These are phyloP conservation scores for Stegana nigrithorax DNA, from an alignment of 2,888 invertebrate genomes.

Conservation along the genomic window DNA sequence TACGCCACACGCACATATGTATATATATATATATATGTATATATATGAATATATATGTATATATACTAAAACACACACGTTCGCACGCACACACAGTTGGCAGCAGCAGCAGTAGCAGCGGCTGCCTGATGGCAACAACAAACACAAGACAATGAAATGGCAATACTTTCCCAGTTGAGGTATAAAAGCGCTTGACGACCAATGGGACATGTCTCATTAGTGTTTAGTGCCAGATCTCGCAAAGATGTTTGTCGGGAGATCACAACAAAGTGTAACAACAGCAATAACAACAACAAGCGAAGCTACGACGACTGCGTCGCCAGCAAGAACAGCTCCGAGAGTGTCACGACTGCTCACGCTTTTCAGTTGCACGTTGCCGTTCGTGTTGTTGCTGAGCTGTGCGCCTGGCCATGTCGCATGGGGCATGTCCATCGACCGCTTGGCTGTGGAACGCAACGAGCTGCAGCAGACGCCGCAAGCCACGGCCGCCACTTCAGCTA, in stretches of 20 bases:
- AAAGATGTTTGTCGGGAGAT: conserved; percentile 66
- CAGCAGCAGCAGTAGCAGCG: conserved; percentile 35
- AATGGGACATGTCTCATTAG: conserved; percentile 68
- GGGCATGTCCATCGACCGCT: conserved; percentile 58
- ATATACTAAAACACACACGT: conserved; percentile 11
- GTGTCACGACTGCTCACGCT: conserved; percentile 28
- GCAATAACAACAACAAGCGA: conserved; percentile 22
- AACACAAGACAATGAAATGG: conserved; percentile 47
- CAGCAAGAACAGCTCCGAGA: conserved; percentile 15
- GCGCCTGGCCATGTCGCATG: conserved; percentile 29
- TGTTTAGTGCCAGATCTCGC: conserved; percentile 67
- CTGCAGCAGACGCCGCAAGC: conserved; percentile 35
- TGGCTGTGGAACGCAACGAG: conserved; percentile 52
- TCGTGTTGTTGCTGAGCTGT: conserved; percentile 25
- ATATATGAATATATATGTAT: not conserved
- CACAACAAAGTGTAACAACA: conserved; percentile 35
- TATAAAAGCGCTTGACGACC: conserved; percentile 66
- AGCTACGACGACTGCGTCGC: conserved; percentile 18
- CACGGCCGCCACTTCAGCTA: conserved; percentile 23
- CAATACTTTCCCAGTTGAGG: conserved; percentile 63
- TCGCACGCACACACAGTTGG: conserved; percentile 2
- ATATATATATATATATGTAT: not conserved
- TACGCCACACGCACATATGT: conserved; percentile 1
- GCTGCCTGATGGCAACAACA: conserved; percentile 53
- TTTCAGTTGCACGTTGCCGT: conserved; percentile 26